Percentiles rank a stretch among this genome's conserved stretches.
Conservation (phyloP, 2,888 invertebrate species). For the Neuroscelio doddi region DNA sequence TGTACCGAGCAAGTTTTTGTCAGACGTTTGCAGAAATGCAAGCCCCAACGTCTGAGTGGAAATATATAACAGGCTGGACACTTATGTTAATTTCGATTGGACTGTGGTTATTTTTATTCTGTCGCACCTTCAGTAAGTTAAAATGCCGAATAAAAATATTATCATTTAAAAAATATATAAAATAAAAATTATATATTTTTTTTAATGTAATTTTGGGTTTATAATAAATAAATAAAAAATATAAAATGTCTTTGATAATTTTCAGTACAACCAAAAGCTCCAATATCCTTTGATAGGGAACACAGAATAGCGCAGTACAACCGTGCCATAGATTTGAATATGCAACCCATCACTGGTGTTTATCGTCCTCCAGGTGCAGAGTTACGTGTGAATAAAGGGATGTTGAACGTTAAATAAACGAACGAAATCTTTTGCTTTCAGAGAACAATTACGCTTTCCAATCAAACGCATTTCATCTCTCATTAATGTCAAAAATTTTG, state of each 20-base stretch:
- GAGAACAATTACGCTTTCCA: no score
- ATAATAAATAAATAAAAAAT: no score
- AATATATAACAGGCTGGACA: conserved; percentile 77
- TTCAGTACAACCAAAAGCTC: conserved; percentile 28
- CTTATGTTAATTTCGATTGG: conserved; percentile 74
- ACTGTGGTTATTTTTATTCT: conserved; percentile 77
- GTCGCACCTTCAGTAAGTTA: no score
- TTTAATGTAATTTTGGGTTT: no score
- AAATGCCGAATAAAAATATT: no score
- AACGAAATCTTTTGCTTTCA: no score
- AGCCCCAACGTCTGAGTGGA: conserved; percentile 91
- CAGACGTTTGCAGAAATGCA: conserved; percentile 94
- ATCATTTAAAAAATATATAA: no score
- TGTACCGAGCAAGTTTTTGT: conserved; percentile 94
- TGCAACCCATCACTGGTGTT: conserved; percentile 43
- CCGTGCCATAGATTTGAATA: conserved; percentile 48
- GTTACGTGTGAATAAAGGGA: neutral
- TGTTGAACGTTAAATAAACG: no score
- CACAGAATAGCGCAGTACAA: conserved; percentile 51
- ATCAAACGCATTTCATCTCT: no score
- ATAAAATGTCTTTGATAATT: no score
- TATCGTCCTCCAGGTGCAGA: conserved; percentile 47
- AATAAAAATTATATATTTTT: neutral
- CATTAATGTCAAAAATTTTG: no score
- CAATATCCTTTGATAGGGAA: conserved; percentile 48